Evolutionary conservation across 2,113 vertebrate species (phyloP), one percentile per base, ranked within the genome.

Genomic region (Oceanites oceanicus): DNA sequence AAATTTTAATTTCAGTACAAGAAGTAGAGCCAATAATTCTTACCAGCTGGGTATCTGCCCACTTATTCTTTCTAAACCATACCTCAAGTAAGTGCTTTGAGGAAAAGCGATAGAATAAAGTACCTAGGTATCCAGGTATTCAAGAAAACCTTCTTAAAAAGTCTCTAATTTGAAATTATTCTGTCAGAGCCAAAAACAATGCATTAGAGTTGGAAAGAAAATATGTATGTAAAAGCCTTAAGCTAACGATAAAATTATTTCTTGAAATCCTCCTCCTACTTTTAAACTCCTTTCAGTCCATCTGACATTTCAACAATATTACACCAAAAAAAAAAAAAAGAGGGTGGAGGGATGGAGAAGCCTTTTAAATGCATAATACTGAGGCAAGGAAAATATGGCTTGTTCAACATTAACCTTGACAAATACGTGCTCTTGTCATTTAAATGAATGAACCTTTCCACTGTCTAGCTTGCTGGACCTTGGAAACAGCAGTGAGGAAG

Each of bases 391-490:
- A 96, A 94, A 66, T 94, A 62, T 13, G 49, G 32, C 87, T 96
- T 67, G 62, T 88, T 97, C 82, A 96, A 27, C 78, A 86, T 95
- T 94, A 97, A 96, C 95, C 92, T 95, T 96, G 94, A 97, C 79
- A 96, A 93, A 97, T 96, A 78, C 1, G 0, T 82, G 47, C 80
- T 96, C 71, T 80, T 95, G 95, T 96, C 82, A 76, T 92, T 63
- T 88, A 95, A 97, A 95, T 90, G 76, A 97, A 96, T 92, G 92
- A 94, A 89, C 45, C 19, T 79, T 79, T 97, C 65, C 15, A 34
- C n/a, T 72, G 30, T 61, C 63, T 73, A 65, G 79, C 90, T 85
- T 81, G 34, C 58, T 58, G 91, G 56, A 86, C 94, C 94, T 97
- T 94, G 95, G 75, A 94, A 95, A 92, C 75, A 76, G 96, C 84